A percentile compares a stretch with the other conserved stretches of the same genome.
These are phyloP conservation scores for Lithosia quadra DNA, from an alignment of 2,888 invertebrate genomes.

Conservation along the genomic window DNA sequence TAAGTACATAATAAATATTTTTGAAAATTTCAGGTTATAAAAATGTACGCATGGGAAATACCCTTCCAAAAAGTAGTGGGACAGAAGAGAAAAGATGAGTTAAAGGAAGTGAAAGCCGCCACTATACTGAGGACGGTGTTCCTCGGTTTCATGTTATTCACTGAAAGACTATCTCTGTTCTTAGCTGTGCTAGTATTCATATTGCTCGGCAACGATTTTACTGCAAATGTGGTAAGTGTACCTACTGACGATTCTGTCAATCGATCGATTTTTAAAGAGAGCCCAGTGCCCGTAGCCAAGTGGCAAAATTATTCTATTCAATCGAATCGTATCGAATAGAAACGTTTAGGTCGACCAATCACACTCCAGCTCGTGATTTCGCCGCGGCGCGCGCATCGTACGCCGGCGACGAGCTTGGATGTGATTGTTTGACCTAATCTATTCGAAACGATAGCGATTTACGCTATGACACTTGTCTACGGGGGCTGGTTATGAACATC, in stretches of 20 bases:
- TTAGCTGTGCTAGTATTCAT: conserved; percentile 91
- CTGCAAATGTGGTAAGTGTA: conserved; percentile 90
- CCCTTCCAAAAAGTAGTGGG: conserved; percentile 94
- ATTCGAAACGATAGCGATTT: no score
- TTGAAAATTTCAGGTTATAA: conserved; percentile 90
- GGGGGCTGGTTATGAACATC: no score
- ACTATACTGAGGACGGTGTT: conserved; percentile 89
- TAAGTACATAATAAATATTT: background rate
- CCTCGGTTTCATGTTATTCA: conserved; percentile 92
- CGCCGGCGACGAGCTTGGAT: no score
- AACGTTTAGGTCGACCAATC: no score
- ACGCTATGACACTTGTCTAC: no score
- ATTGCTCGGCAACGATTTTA: conserved; percentile 88
- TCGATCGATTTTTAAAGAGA: background rate
- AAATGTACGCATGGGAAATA: conserved; percentile 98
- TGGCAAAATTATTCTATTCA: no score
- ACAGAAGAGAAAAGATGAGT: conserved; percentile 88
- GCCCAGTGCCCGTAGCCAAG: no score
- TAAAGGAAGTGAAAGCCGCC: conserved; percentile 86
- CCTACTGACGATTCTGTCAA: background rate
- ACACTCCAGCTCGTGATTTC: no score
- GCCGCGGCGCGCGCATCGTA: no score
- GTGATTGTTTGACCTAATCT: no score
- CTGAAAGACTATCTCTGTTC: conserved; percentile 93
- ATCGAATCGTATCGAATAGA: no score